Evolutionary conservation across 2,113 vertebrate genomes (phyloP), one percentile per base, ranked within the genome.

Genomic region (Cnemophilus loriae): DNA sequence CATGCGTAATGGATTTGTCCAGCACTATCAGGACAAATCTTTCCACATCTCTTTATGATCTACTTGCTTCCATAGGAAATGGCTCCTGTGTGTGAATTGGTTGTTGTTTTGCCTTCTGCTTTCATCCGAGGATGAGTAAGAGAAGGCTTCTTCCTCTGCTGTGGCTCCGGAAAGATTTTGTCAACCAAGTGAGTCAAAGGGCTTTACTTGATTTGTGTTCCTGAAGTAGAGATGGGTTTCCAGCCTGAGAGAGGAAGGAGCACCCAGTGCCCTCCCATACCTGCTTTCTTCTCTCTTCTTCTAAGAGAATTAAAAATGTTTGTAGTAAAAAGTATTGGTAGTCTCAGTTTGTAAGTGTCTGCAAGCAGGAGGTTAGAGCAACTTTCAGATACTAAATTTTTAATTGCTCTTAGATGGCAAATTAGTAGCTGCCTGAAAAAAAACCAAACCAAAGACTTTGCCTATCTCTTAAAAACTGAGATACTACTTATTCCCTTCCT

Each of bases 21-120:
- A 49, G 55, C 37, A 6, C 16, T 41, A 19, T 59, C 53, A 71
- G 56, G 49, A 44, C 63, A 57, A 30, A 56, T 77, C 68, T 75
- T 91, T 76, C 80, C 4, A 0, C 11, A 28, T 92, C 44, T 85
- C 26, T 71, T 33, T 63, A 21, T 63, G 39, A 32, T 78, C 39
- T 44, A 16, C 26, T 67, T 85, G 37, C 80, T 96, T 73, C 91
- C 59, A 11, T 73, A 95, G 91, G 95, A 94, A 94, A 47, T 74
- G n/a, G 33, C 32, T 90, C 28, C 49, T 85, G 30, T 3, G 4
- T 73, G 67, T 61, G 42, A 56, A 50, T 27, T 70, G 35, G 16
- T 33, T 78, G 46, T 82, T 94, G 20, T 79, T 95, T 84, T 83
- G 65, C 52, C 26, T 63, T 77, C 32, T 81, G 65, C 70, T 94